These are phyloP conservation scores for Mionectes macconnelli DNA, from an alignment of 2,113 vertebrate species.

Conservation along the genomic window DNA sequence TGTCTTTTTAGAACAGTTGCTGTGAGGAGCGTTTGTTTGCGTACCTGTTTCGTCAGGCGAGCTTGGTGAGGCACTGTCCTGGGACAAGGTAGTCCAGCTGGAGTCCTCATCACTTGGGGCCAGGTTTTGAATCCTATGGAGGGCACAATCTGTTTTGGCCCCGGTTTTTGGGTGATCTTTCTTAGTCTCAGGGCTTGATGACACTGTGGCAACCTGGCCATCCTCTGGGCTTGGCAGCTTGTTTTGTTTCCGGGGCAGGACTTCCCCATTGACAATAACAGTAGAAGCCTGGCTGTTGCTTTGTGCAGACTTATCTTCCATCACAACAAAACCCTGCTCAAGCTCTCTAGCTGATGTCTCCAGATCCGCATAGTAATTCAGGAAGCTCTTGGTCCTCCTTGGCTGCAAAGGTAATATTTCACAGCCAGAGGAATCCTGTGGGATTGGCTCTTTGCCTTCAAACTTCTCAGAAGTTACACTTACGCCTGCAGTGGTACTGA, in stretches of 20 bases:
- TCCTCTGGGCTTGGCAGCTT: constrained; percentile 77
- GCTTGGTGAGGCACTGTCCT: constrained; percentile 88
- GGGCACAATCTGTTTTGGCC: constrained; percentile 88
- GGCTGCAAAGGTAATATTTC: constrained; percentile 74
- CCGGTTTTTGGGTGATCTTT: constrained; percentile 86
- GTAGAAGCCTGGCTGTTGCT: constrained; percentile 63
- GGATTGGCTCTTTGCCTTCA: constrained; percentile 82
- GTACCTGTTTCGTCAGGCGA: constrained; percentile 90
- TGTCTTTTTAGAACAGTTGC: fast-evolving
- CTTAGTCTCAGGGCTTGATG: constrained; percentile 89
- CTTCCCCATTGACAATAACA: constrained; percentile 61
- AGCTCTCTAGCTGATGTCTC: constrained; percentile 78
- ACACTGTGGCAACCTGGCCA: constrained; percentile 77
- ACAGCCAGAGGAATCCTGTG: constrained; percentile 61
- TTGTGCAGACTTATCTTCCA: constrained; percentile 73
- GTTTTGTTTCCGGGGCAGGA: constrained; percentile 71
- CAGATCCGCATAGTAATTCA: constrained; percentile 88
- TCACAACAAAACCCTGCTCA: constrained; percentile 40
- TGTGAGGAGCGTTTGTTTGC: not conserved
- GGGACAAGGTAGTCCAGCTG: constrained; percentile 97
- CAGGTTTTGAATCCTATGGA: constrained; percentile 85
- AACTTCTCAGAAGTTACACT: constrained; percentile 84
- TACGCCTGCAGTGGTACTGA: constrained; percentile 65
- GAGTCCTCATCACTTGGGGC: constrained; percentile 96
- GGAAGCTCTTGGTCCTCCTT: constrained; percentile 92